These are phyloP conservation scores for Gari tellinella DNA, from an alignment of 2,888 invertebrate genomes.

Conservation along the genomic window DNA sequence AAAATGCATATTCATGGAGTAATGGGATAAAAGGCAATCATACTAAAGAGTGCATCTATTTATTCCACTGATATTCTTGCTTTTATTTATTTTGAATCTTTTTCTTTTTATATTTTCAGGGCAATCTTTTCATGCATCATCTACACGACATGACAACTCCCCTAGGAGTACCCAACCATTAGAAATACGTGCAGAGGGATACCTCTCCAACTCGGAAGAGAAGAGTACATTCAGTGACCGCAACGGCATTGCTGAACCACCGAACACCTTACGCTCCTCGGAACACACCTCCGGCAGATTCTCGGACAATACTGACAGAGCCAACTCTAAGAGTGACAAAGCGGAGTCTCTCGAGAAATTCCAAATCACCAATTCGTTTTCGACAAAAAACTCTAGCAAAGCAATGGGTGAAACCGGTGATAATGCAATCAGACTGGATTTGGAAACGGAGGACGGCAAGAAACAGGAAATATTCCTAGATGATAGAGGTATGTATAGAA, in stretches of 20 bases:
- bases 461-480: slow-evolving; percentile 59
- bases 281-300: slow-evolving; percentile 18
- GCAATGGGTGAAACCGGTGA: slow-evolving; percentile 10
- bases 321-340: slow-evolving; percentile 9
- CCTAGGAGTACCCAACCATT: slow-evolving; percentile 36
- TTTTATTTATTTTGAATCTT: too few relatives aligned
- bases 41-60: too few relatives aligned
- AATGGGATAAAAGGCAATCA: too few relatives aligned
- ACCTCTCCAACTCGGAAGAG: slow-evolving; percentile 37
- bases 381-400: not conserved
- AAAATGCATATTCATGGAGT: too few relatives aligned
- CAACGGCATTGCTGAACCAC: slow-evolving; percentile 20
- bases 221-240: slow-evolving; percentile 33
- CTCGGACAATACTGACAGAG: not conserved
- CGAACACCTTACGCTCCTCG: slow-evolving; percentile 4
- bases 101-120: slow-evolving; percentile 33
- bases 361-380: too few relatives aligned
- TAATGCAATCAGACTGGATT: slow-evolving; percentile 49
- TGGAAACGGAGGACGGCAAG: slow-evolving; percentile 58
- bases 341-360: not conserved
- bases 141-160: slow-evolving; percentile 34
- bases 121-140: slow-evolving; percentile 9
- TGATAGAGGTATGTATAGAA: slow-evolving; percentile 43
- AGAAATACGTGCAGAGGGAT: slow-evolving; percentile 58
- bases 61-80: too few relatives aligned